Base-by-base conservation (phyloP, 1,140 invertebrate genomes). In the Macrocentrus cingulum region DNA sequence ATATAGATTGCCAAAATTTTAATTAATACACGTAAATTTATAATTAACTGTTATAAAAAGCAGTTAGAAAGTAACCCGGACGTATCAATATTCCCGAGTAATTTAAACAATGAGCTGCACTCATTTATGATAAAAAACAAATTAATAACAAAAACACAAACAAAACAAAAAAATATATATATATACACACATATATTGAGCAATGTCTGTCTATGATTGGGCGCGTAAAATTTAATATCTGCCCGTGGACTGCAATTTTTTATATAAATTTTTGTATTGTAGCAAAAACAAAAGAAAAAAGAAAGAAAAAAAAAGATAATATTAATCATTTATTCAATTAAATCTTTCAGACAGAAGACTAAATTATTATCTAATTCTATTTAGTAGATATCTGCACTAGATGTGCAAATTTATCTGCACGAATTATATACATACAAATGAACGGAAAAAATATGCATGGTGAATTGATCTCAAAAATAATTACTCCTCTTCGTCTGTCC, bases 131-230 rank as follows among this genome's bases (percentile, higher is more conserved):
- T n/a, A 39, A 29, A 5, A 4, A 9, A 4, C 25, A 5, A 4
- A 29, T 29, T 29, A 9, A 4, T 29, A 4, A 4, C 4, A 29
- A 4, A 29, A 29, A 29, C 25, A 29, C 58, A 15, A 52, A 16
- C n/a, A 53, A 39, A 39, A 6, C 18, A 54, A 36, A 51, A 22
- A 49, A 49, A 52, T 29, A 50, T 29, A 51, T 29, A 50, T 8
- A 51, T n/a, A 32, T 34, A 34, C 56, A 59, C 67, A 62, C 66
- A 70, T 41, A 69, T 72, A 66, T 44, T 11, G 19, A 44, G 16
- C 19, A 18, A 15, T 44, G 25, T 18, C 44, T 34, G 45, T 16
- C 16, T 37, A 42, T 23, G 22, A 18, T 52, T 37, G 22, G 29
- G 29, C 32, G n/a, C 41, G 19, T 39, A 18, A 34, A 56, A 49